Evolutionary conservation across 2,888 invertebrate species (phyloP).

Genomic region (Metacarcinus magister): DNA sequence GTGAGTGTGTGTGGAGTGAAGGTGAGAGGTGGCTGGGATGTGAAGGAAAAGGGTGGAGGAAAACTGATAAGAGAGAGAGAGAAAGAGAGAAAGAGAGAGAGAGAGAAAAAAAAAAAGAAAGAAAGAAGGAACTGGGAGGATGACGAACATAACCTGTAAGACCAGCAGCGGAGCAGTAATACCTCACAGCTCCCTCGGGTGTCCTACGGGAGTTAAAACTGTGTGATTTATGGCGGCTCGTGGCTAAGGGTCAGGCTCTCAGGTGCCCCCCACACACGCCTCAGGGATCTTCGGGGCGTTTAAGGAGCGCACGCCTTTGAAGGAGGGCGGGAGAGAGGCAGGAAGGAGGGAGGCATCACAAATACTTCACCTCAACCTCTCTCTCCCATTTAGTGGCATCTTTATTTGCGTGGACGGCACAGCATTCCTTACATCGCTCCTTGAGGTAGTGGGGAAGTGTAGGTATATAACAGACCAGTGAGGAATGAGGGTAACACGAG

Average conservation of each 20-base stretch:
- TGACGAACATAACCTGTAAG: neutral
- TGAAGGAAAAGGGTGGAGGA: neutral
- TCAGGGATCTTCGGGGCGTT: neutral
- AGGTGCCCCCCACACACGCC: neutral
- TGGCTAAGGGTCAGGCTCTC: neutral
- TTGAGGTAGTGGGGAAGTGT: neutral
- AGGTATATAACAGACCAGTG: neutral
- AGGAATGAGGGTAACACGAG: neutral
- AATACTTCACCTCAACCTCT: neutral
- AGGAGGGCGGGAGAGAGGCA: neutral
- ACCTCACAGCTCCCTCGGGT: slow-evolving; percentile 16
- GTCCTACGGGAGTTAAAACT: neutral
- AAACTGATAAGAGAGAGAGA: neutral
- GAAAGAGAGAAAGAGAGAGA: neutral
- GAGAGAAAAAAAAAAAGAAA: neutral
- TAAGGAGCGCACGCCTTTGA: neutral
- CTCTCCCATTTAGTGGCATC: neutral
- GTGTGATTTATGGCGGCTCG: neutral
- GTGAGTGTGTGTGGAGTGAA: neutral
- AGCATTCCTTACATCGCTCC: neutral
- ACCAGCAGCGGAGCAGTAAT: neutral
- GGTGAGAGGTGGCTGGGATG: no score
- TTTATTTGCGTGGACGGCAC: neutral
- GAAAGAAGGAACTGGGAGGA: neutral
- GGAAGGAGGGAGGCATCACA: neutral